Base-by-base conservation (phyloP, 2,888 invertebrate species). In the Lathronympha strigana region DNA sequence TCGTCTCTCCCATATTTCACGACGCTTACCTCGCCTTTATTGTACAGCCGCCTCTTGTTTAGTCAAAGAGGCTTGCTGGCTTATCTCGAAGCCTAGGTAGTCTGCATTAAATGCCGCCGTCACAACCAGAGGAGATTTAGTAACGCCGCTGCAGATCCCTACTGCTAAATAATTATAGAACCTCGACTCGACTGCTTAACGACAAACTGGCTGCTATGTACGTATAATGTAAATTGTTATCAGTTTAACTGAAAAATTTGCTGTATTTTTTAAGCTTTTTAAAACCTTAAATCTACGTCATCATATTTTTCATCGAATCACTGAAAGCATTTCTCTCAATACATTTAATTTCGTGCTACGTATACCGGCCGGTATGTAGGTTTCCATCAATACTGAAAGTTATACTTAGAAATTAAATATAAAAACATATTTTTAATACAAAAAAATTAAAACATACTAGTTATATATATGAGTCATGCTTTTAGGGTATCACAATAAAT, bases 1-100 rank as follows among this genome's bases (percentile, higher is more conserved):
- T 86, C 88, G 90, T 88, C 86, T 85, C 81, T 72, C 74, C 90
- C 84, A 88, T 90, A 91, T 88, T 90, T 91, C 88, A 90, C 87
- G 83, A 85, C 81, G 86, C 88, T 88, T 84, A 88, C 84, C 85
- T 87, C 81, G 80, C 86, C 87, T 88, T 88, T 89, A 88, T 87
- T 88, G 87, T 89, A 85, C 76, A 81, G 82, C 86, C 82, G 87
- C 86, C 84, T 87, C 87, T 86, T 89, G 88, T 86, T 88, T 84
- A 84, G 85, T 87, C 84, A 85, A 87, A 88, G 86, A 88, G 87
- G 81, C 87, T 87, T 86, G 89, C 87, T 87, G 84, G 88, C 87
- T 89, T 89, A 90, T 91, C 90, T 87, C 76, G 78, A 76, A 81
- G 80, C 79, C 87, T 88, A 87, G 84, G 82, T 85, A 82, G 81